phyloP scores from a whole-genome alignment of 2,113 vertebrate genomes.

The Tychaedon coryphoeus region DNA sequence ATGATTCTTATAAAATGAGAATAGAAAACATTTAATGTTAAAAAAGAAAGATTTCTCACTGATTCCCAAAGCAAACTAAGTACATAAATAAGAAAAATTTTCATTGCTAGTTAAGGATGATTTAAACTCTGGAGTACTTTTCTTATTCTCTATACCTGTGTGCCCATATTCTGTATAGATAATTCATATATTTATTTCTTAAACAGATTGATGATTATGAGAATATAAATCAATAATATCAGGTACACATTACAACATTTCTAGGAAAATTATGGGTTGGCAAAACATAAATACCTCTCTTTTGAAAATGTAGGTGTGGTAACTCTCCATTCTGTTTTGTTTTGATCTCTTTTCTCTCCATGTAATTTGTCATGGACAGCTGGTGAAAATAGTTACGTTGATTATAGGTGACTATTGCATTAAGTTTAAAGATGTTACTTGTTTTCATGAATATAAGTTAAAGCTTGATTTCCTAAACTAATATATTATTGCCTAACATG shows the following conservation, averaged over 20 bases:
- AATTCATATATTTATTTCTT: neutral
- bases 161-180: neutral
- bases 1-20: neutral
- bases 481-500: neutral
- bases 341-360: neutral
- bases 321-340: neutral
- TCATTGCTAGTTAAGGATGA: neutral
- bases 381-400: neutral
- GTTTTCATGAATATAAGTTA: neutral
- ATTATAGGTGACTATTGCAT: neutral
- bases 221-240: neutral
- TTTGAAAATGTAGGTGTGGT: neutral
- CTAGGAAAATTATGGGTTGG: conserved; percentile 26
- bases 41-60: neutral
- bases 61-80: neutral
- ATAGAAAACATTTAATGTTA: neutral
- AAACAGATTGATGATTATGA: neutral
- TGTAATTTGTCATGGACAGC: neutral
- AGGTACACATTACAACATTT: neutral
- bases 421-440: neutral
- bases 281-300: neutral
- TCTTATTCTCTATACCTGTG: neutral
- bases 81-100: neutral
- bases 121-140: neutral
- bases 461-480: neutral